Conservation (phyloP, 2,113 vertebrate genomes). For the Rhadina sibilatrix region DNA sequence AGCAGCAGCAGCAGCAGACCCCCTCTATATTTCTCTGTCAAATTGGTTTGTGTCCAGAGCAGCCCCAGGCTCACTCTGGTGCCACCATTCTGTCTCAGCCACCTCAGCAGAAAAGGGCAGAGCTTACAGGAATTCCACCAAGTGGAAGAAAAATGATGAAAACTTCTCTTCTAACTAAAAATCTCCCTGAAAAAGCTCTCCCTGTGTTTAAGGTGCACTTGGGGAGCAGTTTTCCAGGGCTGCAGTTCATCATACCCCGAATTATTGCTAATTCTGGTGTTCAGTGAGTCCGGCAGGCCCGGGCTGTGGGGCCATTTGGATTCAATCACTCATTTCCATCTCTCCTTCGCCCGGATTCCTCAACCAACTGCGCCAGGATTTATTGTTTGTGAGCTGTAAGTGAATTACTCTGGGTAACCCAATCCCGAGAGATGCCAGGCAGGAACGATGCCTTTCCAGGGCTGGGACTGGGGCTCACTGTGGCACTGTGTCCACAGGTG, state of each 20-base stretch:
- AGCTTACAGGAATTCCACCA: background rate
- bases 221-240: background rate
- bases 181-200: background rate
- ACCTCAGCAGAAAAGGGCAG: background rate
- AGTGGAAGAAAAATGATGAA: background rate
- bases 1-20: background rate
- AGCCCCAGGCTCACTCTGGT: background rate
- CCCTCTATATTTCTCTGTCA: background rate
- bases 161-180: background rate
- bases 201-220: background rate
- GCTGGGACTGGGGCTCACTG: background rate
- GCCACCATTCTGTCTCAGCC: background rate
- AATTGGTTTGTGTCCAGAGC: too few species aligned
- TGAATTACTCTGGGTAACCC: background rate
- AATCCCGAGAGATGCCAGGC: background rate
- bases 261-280: background rate
- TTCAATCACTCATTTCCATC: constrained; percentile 30
- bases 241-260: background rate
- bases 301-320: constrained; percentile 27
- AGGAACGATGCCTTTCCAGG: background rate
- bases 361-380: background rate
- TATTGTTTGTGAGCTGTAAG: background rate
- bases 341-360: background rate
- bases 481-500: background rate
- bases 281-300: background rate